These are phyloP conservation scores for Vimba vimba DNA, from an alignment of 2,113 vertebrate species.

Conservation along the genomic window DNA sequence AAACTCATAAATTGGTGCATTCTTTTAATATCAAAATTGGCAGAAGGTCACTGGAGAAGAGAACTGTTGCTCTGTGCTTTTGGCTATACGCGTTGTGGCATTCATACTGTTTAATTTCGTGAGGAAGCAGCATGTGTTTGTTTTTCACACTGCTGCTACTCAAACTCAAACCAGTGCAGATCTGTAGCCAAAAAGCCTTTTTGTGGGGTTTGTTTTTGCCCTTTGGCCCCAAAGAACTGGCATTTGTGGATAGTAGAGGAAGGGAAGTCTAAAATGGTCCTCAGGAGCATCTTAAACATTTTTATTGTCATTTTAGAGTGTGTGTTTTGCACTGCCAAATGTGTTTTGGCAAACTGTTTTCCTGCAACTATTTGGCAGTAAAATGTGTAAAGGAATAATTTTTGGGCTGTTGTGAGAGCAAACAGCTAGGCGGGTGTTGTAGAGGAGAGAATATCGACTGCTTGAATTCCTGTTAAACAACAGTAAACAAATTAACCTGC, in stretches of 20 bases:
- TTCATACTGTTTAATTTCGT: conserved; percentile 61
- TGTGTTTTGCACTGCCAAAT: conserved; percentile 59
- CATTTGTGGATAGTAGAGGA: conserved; percentile 74
- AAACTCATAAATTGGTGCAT: not conserved
- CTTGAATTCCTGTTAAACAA: conserved; percentile 11
- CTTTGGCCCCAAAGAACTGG: conserved; percentile 58
- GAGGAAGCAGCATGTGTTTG: conserved; percentile 64
- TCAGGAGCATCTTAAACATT: conserved; percentile 73
- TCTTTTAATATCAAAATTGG: conserved; percentile 1
- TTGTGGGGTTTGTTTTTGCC: conserved; percentile 66
- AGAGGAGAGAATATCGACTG: conserved; percentile 60
- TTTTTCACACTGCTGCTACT: conserved; percentile 69
- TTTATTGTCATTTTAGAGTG: conserved; percentile 73
- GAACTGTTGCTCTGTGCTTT: conserved; percentile 32
- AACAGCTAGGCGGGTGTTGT: conserved; percentile 34
- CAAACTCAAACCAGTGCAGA: conserved; percentile 73
- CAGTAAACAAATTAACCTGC: conserved; percentile 29
- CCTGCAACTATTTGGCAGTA: conserved; percentile 65
- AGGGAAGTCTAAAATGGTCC: conserved; percentile 71
- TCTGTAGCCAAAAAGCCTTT: conserved; percentile 49
- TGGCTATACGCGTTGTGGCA: conserved; percentile 55
- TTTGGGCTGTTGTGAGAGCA: conserved; percentile 58
- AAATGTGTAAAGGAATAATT: conserved; percentile 66
- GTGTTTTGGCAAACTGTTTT: conserved; percentile 68
- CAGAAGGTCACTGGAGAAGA: not conserved